phyloP scores from a whole-genome alignment of 2,888 invertebrate species.

The Tinea pellionella region DNA sequence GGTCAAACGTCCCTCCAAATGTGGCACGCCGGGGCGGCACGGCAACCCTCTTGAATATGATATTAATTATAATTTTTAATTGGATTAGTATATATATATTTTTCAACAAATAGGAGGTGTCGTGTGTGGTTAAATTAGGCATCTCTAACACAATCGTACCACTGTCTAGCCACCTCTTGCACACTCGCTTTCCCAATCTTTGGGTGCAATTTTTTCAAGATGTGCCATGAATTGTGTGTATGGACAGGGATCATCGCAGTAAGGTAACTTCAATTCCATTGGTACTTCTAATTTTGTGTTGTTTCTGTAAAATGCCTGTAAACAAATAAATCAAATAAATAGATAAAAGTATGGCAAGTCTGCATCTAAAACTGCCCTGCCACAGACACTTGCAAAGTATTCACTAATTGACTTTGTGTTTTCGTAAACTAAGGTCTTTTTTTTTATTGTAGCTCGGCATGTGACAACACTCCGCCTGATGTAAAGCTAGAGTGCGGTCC shows the following conservation, averaged over 20 bases:
- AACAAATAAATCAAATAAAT: conserved; percentile 21
- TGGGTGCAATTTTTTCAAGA: conserved; percentile 68
- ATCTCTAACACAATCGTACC: no score
- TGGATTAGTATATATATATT: no score
- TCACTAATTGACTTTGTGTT: no score
- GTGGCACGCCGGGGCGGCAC: no score
- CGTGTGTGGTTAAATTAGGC: neutral
- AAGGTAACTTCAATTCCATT: conserved; percentile 68
- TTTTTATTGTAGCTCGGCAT: neutral
- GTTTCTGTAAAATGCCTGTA: conserved; percentile 75
- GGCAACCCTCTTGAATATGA: no score
- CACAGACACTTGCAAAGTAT: no score
- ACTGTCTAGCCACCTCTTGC: conserved; percentile 22
- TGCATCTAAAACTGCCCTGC: neutral
- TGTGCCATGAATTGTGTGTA: conserved; percentile 65
- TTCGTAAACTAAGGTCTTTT: no score
- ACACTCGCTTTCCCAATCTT: conserved; percentile 78
- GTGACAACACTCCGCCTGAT: no score
- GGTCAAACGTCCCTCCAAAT: no score
- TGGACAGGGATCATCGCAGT: conserved; percentile 74
- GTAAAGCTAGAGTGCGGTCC: no score
- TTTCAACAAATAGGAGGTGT: neutral
- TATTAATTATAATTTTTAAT: no score
- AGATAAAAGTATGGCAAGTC: neutral
- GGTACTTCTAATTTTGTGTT: conserved; percentile 70